These are phyloP conservation scores for Phyllostomus hastatus DNA, from an alignment of 2,113 vertebrate genomes.

Conservation along the genomic window DNA sequence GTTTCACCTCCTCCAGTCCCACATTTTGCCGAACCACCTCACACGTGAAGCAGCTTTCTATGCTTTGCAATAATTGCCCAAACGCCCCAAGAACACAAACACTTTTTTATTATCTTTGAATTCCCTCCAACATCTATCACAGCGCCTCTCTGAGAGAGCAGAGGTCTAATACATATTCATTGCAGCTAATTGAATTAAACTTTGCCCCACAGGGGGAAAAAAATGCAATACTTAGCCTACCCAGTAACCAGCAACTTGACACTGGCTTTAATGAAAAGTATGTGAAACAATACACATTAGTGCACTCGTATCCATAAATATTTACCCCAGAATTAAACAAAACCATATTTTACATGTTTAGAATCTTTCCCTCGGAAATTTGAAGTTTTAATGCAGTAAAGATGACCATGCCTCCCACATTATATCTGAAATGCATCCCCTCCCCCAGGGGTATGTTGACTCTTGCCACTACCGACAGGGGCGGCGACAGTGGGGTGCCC, in stretches of 20 bases:
- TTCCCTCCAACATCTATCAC: background rate
- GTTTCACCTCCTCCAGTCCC: background rate
- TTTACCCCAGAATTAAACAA: background rate
- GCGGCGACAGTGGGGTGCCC: background rate
- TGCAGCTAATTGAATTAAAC: conserved; percentile 16
- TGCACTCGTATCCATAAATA: background rate
- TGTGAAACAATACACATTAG: background rate
- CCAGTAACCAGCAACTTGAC: background rate
- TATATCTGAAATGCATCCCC: background rate
- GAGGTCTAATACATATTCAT: conserved; percentile 28
- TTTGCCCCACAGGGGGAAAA: background rate
- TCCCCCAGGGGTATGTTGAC: background rate
- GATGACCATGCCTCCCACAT: background rate
- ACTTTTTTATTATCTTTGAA: background rate
- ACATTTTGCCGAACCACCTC: background rate
- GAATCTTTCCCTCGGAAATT: background rate
- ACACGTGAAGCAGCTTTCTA: background rate
- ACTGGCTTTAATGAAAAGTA: background rate
- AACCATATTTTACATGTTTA: background rate
- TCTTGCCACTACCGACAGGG: background rate
- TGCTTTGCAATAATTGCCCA: background rate
- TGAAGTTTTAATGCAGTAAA: background rate
- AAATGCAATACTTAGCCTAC: background rate
- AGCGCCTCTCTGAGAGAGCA: background rate
- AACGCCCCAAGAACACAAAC: background rate